Base-by-base conservation (phyloP, 1,140 invertebrate species). In the Ylistrum balloti region DNA sequence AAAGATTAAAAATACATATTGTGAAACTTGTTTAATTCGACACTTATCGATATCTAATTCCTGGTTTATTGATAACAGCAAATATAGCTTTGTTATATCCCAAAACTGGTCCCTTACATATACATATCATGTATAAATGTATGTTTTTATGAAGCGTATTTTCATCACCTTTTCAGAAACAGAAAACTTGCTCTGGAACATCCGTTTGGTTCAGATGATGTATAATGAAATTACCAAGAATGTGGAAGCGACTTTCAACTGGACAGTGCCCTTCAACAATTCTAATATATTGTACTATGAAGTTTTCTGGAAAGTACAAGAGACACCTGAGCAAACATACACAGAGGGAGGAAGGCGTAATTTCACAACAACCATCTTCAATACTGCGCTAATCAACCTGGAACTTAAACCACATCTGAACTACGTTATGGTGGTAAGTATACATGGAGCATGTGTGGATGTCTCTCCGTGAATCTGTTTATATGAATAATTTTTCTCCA, bases 221-320 rank as follows among this genome's bases (percentile, higher is more conserved):
- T 93, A 91, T 87, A 89, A 92, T 74, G 33, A 45, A 0, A 85
- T 35, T 20, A 90, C 87, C n/a, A 34, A 90, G 15, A 89, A 56
- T 33, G 90, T 93, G 0, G 35, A 88, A 2, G 87, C 88, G 10
- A 45, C 85, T 0, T 33, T 93, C 10, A 91, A 88, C 20, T 92
- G 91, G 93, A 86, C 89, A 2, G 86, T 92, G 32, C 91, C 91
- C 28, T 92, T 92, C 20, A 92, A 91, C 38, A 86, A 87, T 32
- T 91, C 91, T 2, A 32, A 89, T 41, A 89, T 92, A 17, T 32
- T 38, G 20, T 86, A 88, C 3, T 87, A 92, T 20, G 33, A 90
- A 13, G 89, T 92, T 0, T 90, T 48, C 45, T 86, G 45, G 22
- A 90, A 88, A 7, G 38, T 34, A 0, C 87, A 74, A 2, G 85